These are phyloP conservation scores for Lepas anatifera DNA, from an alignment of 2,888 invertebrate species.

Conservation along the genomic window DNA sequence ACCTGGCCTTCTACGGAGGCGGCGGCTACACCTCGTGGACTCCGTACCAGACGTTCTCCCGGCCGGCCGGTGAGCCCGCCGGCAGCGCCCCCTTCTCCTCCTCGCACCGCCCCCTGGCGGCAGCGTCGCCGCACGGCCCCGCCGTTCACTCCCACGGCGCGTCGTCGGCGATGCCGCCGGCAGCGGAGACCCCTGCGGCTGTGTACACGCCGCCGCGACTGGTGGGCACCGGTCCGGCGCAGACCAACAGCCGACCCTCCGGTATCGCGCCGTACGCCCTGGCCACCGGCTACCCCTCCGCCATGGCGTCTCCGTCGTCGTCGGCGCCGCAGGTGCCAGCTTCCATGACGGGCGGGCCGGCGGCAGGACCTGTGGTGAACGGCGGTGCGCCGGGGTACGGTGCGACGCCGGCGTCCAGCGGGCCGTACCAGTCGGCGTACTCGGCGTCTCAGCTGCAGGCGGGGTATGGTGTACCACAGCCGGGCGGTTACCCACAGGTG, in stretches of 20 bases:
- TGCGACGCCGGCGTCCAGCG: too few relatives aligned
- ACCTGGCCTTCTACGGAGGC: slow-evolving; percentile 7
- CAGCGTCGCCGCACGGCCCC: neutral
- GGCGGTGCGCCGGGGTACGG: too few relatives aligned
- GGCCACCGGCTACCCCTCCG: neutral
- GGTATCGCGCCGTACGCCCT: slow-evolving; percentile 6
- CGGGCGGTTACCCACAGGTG: neutral
- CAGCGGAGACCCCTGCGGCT: neutral
- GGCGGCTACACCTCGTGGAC: neutral
- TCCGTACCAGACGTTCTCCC: neutral
- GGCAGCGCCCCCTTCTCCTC: neutral
- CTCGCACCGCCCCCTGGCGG: neutral
- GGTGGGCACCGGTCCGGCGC: neutral
- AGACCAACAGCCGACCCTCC: neutral
- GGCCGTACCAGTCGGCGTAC: too few relatives aligned
- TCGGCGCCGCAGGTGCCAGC: too few relatives aligned
- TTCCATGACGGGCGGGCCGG: too few relatives aligned
- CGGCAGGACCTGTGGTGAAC: too few relatives aligned
- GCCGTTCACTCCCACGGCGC: neutral
- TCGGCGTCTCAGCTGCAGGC: too few relatives aligned
- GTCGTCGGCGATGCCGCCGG: neutral
- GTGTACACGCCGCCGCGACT: neutral
- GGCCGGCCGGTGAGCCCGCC: neutral
- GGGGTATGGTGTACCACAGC: too few relatives aligned
- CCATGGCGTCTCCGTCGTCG: neutral